phyloP scores from a whole-genome alignment of 2,113 vertebrate species.

The Osmerus mordax region DNA sequence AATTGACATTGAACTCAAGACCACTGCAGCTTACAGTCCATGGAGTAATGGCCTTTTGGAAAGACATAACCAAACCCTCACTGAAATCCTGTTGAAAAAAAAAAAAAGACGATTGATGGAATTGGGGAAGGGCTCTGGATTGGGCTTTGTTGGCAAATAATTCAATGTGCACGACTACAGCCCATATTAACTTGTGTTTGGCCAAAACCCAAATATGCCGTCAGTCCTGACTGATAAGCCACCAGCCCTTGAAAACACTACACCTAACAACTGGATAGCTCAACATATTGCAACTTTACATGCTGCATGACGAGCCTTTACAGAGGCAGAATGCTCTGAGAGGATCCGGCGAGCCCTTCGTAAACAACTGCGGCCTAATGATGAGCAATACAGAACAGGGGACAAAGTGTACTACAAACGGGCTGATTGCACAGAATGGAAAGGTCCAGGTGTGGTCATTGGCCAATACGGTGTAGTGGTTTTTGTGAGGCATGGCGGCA shows the following conservation, averaged over 20 bases:
- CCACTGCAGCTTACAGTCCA: conserved; percentile 21
- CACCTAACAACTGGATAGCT: conserved; percentile 17
- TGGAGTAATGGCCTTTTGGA: conserved; percentile 30
- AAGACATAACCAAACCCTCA: conserved; percentile 29
- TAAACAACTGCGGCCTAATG: conserved; percentile 13
- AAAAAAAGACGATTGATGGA: conserved; percentile 24
- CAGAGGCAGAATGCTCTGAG: conserved; percentile 29
- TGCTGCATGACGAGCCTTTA: conserved; percentile 22
- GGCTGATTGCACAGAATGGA: conserved; percentile 31
- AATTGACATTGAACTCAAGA: conserved; percentile 17
- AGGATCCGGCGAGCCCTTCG: conserved; percentile 19
- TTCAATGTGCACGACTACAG: conserved; percentile 30
- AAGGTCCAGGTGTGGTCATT: conserved; percentile 35
- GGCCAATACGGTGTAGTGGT: conserved; percentile 26
- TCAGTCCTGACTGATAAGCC: conserved; percentile 20
- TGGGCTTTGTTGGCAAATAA: conserved; percentile 33
- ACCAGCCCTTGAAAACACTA: conserved; percentile 25
- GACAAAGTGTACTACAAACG: conserved; percentile 37
- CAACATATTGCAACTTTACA: conserved; percentile 31
- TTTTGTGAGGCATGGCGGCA: conserved; percentile 26
- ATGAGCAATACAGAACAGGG: conserved; percentile 29
- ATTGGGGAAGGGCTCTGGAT: conserved; percentile 21
- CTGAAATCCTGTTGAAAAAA: conserved; percentile 24
- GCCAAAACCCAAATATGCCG: conserved; percentile 29
- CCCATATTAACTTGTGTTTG: conserved; percentile 32